A percentile compares a stretch with the other conserved stretches of the same genome.
These are phyloP conservation scores for Pseudomyrmex pallidus DNA, from an alignment of 1,140 invertebrate genomes.

Conservation along the genomic window DNA sequence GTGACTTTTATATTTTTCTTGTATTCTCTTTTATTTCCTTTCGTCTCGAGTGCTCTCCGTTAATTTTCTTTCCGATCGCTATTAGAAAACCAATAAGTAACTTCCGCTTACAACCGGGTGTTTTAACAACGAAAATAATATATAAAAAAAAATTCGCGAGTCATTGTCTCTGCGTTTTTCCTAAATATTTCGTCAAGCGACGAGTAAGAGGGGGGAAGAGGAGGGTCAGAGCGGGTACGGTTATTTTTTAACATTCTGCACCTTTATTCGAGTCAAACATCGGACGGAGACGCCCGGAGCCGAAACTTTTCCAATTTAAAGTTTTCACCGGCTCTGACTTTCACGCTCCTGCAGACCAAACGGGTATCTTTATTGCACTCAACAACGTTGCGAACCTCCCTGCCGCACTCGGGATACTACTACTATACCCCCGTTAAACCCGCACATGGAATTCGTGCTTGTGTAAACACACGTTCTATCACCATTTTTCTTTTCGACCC, in stretches of 20 bases:
- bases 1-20: background rate
- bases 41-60: too few species aligned
- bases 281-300: constrained; percentile 71
- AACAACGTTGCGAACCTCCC: constrained; percentile 73
- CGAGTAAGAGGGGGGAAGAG: too few species aligned
- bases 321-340: constrained; percentile 74
- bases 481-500: constrained; percentile 62
- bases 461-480: constrained; percentile 66
- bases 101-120: too few species aligned
- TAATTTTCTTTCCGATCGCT: background rate
- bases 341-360: constrained; percentile 69
- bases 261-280: constrained; percentile 63
- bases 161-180: background rate
- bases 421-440: constrained; percentile 46
- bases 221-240: constrained; percentile 43
- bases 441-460: constrained; percentile 59
- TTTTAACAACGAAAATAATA: too few species aligned
- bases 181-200: constrained; percentile 23
- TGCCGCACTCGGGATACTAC: constrained; percentile 48
- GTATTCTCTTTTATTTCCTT: background rate
- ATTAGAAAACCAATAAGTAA: too few species aligned
- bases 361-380: constrained; percentile 79
- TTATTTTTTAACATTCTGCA: constrained; percentile 68
- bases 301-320: constrained; percentile 79
- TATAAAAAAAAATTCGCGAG: too few species aligned